phyloP scores from a whole-genome alignment of 2,888 invertebrate species.

The Drosophila prolongata region DNA sequence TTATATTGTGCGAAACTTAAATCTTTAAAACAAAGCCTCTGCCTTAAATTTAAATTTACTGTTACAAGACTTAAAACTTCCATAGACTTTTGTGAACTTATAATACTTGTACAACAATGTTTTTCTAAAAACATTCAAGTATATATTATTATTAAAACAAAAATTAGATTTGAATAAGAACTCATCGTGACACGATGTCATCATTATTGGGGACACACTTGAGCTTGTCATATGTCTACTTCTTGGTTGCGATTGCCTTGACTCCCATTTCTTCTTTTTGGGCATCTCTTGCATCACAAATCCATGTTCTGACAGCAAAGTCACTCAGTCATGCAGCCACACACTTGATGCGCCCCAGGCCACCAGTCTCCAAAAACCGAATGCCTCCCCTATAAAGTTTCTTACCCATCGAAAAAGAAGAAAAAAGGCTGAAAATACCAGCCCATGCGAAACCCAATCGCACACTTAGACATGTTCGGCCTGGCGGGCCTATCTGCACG shows the following conservation, averaged over 20 bases:
- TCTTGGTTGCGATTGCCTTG: conserved; percentile 5
- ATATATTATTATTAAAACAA: too few relatives aligned
- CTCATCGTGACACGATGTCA: conserved; percentile 8
- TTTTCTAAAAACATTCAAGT: too few relatives aligned
- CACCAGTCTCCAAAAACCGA: not conserved
- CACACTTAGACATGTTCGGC: conserved; percentile 50
- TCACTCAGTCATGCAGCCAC: conserved; percentile 74
- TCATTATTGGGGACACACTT: conserved; percentile 51
- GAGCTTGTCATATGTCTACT: conserved; percentile 59
- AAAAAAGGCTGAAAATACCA: not conserved
- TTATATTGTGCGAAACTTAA: too few relatives aligned
- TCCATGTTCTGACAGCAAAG: conserved; percentile 61
- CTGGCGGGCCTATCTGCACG: conserved; percentile 41
- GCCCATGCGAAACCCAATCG: conserved; percentile 21
- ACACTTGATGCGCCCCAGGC: conserved; percentile 56
- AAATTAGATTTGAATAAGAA: too few relatives aligned
- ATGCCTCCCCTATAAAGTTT: not conserved
- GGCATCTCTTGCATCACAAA: conserved; percentile 50
- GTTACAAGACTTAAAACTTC: too few relatives aligned
- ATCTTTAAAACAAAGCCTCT: too few relatives aligned
- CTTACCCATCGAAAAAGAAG: not conserved
- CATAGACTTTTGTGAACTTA: too few relatives aligned
- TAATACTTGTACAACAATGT: too few relatives aligned
- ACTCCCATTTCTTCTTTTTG: conserved; percentile 17
- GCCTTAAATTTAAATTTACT: too few relatives aligned